phyloP scores from a whole-genome alignment of 2,888 invertebrate species.

The Didymodactylos carnosus region DNA sequence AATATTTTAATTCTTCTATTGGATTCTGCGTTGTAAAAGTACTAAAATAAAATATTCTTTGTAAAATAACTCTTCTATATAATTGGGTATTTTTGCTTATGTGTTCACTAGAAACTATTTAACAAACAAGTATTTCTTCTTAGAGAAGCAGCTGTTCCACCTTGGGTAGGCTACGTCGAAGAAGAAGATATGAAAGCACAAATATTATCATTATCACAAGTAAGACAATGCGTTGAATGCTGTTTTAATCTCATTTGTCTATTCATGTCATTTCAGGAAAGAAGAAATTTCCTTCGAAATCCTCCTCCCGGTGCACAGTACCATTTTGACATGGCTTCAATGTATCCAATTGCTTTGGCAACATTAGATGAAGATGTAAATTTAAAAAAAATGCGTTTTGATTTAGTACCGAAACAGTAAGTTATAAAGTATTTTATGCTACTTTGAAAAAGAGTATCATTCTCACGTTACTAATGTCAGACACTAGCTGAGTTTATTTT shows the following conservation, averaged over 20 bases:
- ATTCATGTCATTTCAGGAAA: constrained; percentile 53
- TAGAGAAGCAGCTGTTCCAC: constrained; percentile 45
- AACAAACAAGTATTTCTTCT: no score
- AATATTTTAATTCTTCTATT: no score
- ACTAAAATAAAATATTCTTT: no score
- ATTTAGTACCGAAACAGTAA: constrained; percentile 95
- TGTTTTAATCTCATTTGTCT: not conserved
- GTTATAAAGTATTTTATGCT: not conserved
- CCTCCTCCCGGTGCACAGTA: constrained; percentile 69
- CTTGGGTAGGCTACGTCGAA: constrained; percentile 86
- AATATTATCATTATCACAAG: constrained; percentile 73
- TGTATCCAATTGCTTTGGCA: constrained; percentile 76
- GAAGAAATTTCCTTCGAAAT: constrained; percentile 84
- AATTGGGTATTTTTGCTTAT: not conserved
- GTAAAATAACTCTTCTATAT: no score
- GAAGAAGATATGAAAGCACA: constrained; percentile 81
- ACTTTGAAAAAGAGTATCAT: no score
- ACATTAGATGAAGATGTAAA: constrained; percentile 84
- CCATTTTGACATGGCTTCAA: constrained; percentile 74
- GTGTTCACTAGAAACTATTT: constrained; percentile 9
- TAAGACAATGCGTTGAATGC: constrained; percentile 30
- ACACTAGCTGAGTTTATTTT: no score
- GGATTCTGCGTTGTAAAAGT: no score
- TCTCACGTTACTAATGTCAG: no score
- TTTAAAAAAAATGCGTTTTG: constrained; percentile 92